Percentiles rank a stretch among this genome's conserved stretches.
Evolutionary conservation across 2,797 vertebrate genomes (phyloP).

Genomic region (Cynodonichthys magdalenae): DNA sequence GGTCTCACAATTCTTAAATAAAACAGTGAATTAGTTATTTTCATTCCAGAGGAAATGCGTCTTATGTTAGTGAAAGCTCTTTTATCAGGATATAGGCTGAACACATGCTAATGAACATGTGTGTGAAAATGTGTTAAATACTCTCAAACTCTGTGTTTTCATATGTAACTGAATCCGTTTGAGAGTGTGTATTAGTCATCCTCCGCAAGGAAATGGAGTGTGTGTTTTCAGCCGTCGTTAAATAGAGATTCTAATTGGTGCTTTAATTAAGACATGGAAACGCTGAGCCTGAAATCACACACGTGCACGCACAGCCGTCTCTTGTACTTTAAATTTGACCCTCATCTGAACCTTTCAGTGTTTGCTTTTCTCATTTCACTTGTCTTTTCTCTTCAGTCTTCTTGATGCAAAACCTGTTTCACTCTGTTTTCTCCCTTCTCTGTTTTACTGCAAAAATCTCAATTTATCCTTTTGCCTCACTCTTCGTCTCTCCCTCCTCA

Average conservation of each 20-base stretch:
- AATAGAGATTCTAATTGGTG: slow-evolving; percentile 61
- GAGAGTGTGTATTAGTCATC: slow-evolving; percentile 45
- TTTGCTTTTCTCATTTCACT: slow-evolving; percentile 29
- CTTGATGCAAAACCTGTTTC: background rate
- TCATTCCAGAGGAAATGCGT: slow-evolving; percentile 40
- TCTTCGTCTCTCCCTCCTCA: background rate
- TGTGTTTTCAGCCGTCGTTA: slow-evolving; percentile 56
- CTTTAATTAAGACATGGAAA: slow-evolving; percentile 70
- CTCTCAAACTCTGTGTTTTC: slow-evolving; percentile 17
- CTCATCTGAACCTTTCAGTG: slow-evolving; percentile 36
- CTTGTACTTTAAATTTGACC: slow-evolving; percentile 38
- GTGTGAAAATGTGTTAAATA: slow-evolving; percentile 22
- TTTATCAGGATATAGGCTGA: slow-evolving; percentile 24
- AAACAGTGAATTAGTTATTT: slow-evolving; percentile 24
- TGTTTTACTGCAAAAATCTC: too few species aligned
- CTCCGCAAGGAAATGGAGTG: slow-evolving; percentile 55
- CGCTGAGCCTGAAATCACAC: slow-evolving; percentile 25
- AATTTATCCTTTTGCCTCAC: background rate
- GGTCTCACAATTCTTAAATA: slow-evolving; percentile 6
- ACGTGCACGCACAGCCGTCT: slow-evolving; percentile 14
- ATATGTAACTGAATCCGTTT: slow-evolving; percentile 36
- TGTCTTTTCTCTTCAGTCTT: background rate
- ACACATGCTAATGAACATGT: slow-evolving; percentile 30
- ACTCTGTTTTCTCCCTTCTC: background rate
- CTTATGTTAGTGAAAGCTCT: slow-evolving; percentile 30